Base-by-base conservation (phyloP, 1,140 invertebrate genomes). In the Sminthurides bifidus region DNA sequence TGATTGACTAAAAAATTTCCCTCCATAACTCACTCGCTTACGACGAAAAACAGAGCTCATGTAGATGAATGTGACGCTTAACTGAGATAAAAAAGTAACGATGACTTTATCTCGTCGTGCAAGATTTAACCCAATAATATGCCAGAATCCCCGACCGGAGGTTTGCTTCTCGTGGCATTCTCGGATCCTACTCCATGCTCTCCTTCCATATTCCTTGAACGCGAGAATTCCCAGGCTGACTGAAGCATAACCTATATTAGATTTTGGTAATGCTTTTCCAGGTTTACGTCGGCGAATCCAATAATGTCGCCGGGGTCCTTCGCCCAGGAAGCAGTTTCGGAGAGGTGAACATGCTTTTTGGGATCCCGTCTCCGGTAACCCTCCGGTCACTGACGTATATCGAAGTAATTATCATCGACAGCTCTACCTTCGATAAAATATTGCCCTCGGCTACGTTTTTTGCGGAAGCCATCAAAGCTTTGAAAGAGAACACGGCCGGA, bases 261-360 rank as follows among this genome's bases (percentile, higher is more conserved):
- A 14, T 10, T 6, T 8, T n/a, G n/a, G n/a, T n/a, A n/a, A 35
- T 35, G n/a, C 33, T n/a, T 4, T 29, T 51, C 6, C n/a, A 55
- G 48, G 54, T 56, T 17, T 56, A 40, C 26, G 8, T 35, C 4
- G 54, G 54, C 2, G 37, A 48, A 21, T 19, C 54, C 2, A 30
- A 17, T 27, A 40, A 12, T 8, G 17, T 4, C 23, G 17, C 51
- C 5, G 45, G 27, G 10, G 17, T 40, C 4, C 23, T 56, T 2
- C 12, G 10, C 2, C 3, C 54, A 8, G 54, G 54, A 3, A 31
- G 43, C 14, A 56, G 54, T 41, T 56, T 56, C 38, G 54, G 54
- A 24, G 46, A 50, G 17, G 21, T 51, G 14, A 24, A 56, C 12
- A 38, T 56, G 33, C 17, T 56, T 23, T 56, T 23, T 33, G 46